These are phyloP conservation scores for Oxygymnocypris stewartii DNA, from an alignment of 2,113 vertebrate genomes.

Conservation along the genomic window DNA sequence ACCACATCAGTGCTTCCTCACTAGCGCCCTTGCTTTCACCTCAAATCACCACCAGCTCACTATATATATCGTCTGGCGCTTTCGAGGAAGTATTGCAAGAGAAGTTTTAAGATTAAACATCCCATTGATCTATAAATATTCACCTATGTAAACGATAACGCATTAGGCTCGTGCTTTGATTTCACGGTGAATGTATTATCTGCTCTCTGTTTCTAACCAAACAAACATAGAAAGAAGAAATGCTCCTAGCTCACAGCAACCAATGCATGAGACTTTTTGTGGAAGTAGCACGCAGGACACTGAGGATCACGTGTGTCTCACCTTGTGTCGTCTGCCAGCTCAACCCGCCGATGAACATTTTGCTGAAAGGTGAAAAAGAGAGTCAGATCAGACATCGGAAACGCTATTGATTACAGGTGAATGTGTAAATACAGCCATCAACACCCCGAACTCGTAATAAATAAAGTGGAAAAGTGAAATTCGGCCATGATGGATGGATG, in stretches of 20 bases:
- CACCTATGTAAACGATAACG: neutral
- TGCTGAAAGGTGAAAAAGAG: constrained; percentile 80
- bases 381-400: constrained; percentile 56
- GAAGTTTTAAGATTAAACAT: neutral
- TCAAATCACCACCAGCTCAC: constrained; percentile 55
- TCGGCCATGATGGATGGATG: constrained; percentile 76
- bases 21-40: constrained; percentile 63
- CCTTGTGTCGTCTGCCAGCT: constrained; percentile 97
- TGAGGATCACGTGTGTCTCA: constrained; percentile 70
- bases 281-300: constrained; percentile 71
- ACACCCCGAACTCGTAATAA: constrained; percentile 54
- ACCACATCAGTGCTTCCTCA: neutral
- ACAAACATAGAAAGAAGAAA: neutral
- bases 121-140: neutral
- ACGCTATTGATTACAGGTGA: neutral
- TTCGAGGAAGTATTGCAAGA: neutral
- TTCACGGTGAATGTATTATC: constrained; percentile 56
- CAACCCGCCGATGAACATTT: constrained; percentile 96
- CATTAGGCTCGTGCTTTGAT: constrained; percentile 61
- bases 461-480: constrained; percentile 70
- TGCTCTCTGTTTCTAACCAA: constrained; percentile 41
- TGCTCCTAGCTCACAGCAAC: neutral
- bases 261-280: constrained; percentile 53
- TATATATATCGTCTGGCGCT: neutral
- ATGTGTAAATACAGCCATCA: neutral